Conservation (phyloP, 1,140 invertebrate species). For the Atta texana region DNA sequence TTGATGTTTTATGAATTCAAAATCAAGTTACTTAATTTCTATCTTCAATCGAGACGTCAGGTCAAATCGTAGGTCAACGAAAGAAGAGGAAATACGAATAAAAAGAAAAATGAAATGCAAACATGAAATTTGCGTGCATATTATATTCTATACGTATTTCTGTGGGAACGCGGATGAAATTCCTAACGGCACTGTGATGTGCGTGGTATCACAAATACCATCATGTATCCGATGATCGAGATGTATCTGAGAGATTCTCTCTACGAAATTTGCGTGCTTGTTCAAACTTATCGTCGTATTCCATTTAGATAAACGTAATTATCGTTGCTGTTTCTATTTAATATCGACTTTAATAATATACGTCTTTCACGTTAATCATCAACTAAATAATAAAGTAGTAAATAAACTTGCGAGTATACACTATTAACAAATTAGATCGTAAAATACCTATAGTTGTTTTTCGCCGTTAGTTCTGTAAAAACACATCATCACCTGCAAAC, state of each 20-base stretch:
- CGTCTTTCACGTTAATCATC: slow-evolving; percentile 19
- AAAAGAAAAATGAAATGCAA: neutral
- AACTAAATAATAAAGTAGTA: neutral
- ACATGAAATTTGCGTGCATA: slow-evolving; percentile 45
- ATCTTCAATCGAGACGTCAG: slow-evolving; percentile 29
- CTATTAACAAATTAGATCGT: slow-evolving; percentile 23
- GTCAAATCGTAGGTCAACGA: slow-evolving; percentile 26
- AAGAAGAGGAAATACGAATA: slow-evolving; percentile 5
- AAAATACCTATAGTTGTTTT: slow-evolving; percentile 3
- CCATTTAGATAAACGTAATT: slow-evolving; percentile 21
- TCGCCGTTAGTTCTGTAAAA: slow-evolving; percentile 35
- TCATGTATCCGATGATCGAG: slow-evolving; percentile 21
- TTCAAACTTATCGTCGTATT: slow-evolving; percentile 9
- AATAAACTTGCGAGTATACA: neutral
- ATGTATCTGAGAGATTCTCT: slow-evolving; percentile 19
- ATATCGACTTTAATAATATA: neutral
- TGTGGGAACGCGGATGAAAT: slow-evolving; percentile 77
- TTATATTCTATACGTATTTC: slow-evolving; percentile 58
- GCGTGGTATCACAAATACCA: slow-evolving; percentile 20
- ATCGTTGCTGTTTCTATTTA: slow-evolving; percentile 6
- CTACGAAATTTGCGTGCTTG: neutral
- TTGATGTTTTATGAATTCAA: slow-evolving; percentile 13
- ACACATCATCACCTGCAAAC: slow-evolving; percentile 24
- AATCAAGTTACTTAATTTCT: slow-evolving; percentile 44
- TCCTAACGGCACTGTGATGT: slow-evolving; percentile 77